Percentiles rank a stretch among this genome's conserved stretches.
phyloP scores from a whole-genome alignment of 37 sponge, comb jelly and placozoan genomes.

The Oopsacas minuta region DNA sequence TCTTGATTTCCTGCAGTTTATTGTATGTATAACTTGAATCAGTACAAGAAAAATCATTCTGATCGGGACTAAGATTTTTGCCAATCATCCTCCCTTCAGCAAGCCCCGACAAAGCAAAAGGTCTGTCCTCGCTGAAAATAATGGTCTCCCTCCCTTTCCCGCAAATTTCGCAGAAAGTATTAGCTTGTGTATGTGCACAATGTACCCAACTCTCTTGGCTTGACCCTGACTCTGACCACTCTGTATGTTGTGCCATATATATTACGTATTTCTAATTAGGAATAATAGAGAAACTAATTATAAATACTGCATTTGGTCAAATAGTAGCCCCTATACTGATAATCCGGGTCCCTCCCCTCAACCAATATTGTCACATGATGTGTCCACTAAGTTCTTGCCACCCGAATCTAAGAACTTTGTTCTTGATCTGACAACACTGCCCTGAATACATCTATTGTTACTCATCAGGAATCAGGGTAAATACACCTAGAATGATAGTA shows the following conservation, averaged over 20 bases:
- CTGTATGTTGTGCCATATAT: not conserved
- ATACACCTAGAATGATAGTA: too few species aligned
- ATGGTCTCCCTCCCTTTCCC: not conserved
- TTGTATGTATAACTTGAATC: not conserved
- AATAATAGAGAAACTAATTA: too few species aligned
- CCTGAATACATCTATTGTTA: too few species aligned
- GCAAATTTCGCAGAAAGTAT: not conserved
- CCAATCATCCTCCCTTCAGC: not conserved
- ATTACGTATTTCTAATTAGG: too few species aligned
- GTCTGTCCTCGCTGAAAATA: not conserved
- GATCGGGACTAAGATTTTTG: not conserved
- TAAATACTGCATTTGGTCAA: too few species aligned
- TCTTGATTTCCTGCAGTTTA: not conserved
- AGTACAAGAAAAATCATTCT: not conserved
- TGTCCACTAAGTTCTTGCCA: too few species aligned
- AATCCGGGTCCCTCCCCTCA: too few species aligned
- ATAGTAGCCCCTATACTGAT: too few species aligned
- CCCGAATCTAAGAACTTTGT: too few species aligned
- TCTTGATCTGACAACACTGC: too few species aligned
- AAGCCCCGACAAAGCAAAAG: not conserved
- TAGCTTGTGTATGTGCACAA: not conserved
- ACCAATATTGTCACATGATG: too few species aligned
- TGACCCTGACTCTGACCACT: not conserved
- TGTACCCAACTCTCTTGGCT: not conserved
- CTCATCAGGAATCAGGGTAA: too few species aligned